These are phyloP conservation scores for Mechanitis messenoides DNA, from an alignment of 2,888 invertebrate species.

Conservation along the genomic window DNA sequence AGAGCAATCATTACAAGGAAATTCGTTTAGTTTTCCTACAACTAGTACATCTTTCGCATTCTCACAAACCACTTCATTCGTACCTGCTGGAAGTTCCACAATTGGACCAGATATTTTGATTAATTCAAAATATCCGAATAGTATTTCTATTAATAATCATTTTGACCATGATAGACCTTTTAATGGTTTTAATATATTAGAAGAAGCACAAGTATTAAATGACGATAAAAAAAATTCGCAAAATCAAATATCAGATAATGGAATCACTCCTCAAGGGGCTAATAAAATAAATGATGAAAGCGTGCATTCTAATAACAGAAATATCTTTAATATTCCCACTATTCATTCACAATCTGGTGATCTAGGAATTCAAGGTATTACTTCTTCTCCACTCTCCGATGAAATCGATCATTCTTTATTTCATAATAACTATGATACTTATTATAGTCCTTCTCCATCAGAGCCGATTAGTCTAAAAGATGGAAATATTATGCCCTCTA, in stretches of 20 bases:
- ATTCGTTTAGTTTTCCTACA: conserved; percentile 19
- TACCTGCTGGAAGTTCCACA: not conserved
- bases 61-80: not conserved
- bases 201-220: not conserved
- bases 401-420: not conserved
- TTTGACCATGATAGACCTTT: not conserved
- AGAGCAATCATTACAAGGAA: conserved; percentile 25
- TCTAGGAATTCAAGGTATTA: not conserved
- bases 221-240: not conserved
- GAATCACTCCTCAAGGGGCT: not conserved
- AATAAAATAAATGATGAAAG: conserved; percentile 2
- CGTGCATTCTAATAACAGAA: not conserved
- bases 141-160: too few relatives aligned
- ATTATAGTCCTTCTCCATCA: too few relatives aligned
- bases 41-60: not conserved
- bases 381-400: not conserved
- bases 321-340: not conserved
- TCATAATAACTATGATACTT: not conserved
- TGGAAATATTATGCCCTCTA: not conserved
- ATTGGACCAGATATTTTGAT: too few relatives aligned
- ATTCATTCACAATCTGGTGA: not conserved
- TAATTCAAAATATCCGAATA: too few relatives aligned
- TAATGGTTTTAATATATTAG: not conserved
- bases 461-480: too few relatives aligned
- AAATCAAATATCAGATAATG: not conserved